These are phyloP conservation scores for Numida meleagris DNA, from an alignment of 2,113 vertebrate genomes.

Conservation along the genomic window DNA sequence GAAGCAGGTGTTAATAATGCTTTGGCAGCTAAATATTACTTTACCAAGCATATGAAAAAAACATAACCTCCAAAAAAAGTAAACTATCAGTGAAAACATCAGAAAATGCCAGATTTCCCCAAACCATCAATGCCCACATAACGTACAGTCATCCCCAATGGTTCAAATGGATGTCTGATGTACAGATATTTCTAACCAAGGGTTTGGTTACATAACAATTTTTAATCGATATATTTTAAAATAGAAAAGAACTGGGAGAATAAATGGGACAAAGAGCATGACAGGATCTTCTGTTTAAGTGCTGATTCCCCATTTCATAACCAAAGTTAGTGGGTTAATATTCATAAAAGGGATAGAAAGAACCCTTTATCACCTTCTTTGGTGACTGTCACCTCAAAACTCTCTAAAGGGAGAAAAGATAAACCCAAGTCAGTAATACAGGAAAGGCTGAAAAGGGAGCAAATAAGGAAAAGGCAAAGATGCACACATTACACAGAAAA, in stretches of 20 bases:
- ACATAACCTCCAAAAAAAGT: not conserved
- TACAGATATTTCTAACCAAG: slow-evolving; percentile 95
- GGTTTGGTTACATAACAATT: slow-evolving; percentile 82
- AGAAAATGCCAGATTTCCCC: not conserved
- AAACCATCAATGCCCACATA: not conserved
- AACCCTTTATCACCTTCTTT: slow-evolving; percentile 99
- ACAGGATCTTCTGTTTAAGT: slow-evolving; percentile 88
- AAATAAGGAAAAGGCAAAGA: slow-evolving; percentile 75
- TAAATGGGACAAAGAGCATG: slow-evolving; percentile 85
- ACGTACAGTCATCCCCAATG: not conserved
- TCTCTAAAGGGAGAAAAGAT: slow-evolving; percentile 99
- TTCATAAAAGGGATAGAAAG: slow-evolving; percentile 89
- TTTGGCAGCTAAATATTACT: not conserved
- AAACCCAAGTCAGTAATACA: slow-evolving; percentile 93
- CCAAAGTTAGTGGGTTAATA: slow-evolving; percentile 98
- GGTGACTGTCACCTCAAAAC: slow-evolving; percentile 99
- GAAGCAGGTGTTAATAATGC: not conserved
- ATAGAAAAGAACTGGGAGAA: slow-evolving; percentile 77
- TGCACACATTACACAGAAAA: slow-evolving; percentile 68
- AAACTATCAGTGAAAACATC: not conserved
- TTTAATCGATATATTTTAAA: slow-evolving; percentile 84
- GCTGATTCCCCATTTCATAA: slow-evolving; percentile 91
- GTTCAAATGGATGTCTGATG: slow-evolving; percentile 97
- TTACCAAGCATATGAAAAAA: not conserved
- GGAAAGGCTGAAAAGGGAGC: slow-evolving; percentile 75